Conservation (phyloP, 1,140 invertebrate species). For the Penaeus chinensis region DNA sequence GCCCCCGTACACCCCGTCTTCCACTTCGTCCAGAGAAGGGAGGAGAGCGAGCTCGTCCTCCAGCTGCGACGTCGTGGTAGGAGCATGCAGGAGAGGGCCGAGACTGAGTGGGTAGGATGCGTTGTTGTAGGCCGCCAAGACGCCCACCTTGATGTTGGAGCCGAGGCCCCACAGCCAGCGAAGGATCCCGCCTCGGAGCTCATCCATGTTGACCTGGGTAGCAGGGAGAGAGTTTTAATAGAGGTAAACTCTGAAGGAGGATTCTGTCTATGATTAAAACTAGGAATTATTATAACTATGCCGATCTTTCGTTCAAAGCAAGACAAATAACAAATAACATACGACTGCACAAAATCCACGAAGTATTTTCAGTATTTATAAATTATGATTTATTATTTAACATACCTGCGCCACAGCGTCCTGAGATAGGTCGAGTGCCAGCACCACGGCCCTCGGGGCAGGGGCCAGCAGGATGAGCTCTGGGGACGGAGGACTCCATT, state of each 20-base stretch:
- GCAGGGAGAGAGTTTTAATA: not conserved
- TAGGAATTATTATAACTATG: not conserved
- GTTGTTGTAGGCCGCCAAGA: constrained; percentile 61
- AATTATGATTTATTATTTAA: not conserved
- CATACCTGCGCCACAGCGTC: constrained; percentile 52
- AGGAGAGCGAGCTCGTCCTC: constrained; percentile 56
- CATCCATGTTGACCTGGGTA: constrained; percentile 46
- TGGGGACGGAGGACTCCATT: constrained; percentile 16
- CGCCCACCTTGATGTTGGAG: constrained; percentile 41
- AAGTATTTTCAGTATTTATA: not conserved
- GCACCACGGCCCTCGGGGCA: constrained; percentile 47
- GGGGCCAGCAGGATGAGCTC: constrained; percentile 45
- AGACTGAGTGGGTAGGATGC: constrained; percentile 59
- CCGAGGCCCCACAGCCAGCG: constrained; percentile 62
- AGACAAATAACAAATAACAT: not conserved
- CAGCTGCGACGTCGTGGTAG: constrained; percentile 50
- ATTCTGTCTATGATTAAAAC: not conserved
- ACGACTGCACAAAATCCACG: not conserved
- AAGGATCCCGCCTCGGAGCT: constrained; percentile 56
- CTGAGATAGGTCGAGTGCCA: constrained; percentile 59
- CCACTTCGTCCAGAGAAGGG: constrained; percentile 52
- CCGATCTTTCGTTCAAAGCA: not conserved
- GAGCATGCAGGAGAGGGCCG: constrained; percentile 54
- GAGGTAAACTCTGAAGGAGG: not conserved
- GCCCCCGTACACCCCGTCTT: constrained; percentile 56